A percentile compares a stretch with the other conserved stretches of the same genome.
These are phyloP conservation scores for Oreotrochilus melanogaster DNA, from an alignment of 2,113 vertebrate genomes.

Conservation along the genomic window DNA sequence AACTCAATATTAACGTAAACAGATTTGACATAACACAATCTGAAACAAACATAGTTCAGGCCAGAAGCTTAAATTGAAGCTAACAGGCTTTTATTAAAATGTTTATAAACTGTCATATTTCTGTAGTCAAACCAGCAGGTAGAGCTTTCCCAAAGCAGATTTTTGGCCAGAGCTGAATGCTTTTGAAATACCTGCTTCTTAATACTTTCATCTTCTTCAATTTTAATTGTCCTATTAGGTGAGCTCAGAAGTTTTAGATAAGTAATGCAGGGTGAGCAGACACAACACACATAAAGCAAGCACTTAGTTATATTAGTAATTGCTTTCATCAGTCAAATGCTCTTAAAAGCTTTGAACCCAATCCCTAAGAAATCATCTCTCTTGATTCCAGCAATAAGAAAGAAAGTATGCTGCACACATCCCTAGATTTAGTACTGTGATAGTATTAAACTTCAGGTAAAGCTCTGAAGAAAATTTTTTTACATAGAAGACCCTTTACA, in stretches of 20 bases:
- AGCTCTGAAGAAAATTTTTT: neutral
- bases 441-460: neutral
- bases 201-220: neutral
- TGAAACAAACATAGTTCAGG: neutral
- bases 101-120: neutral
- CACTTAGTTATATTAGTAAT: neutral
- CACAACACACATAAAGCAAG: neutral
- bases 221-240: neutral
- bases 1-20: no score
- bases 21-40: neutral
- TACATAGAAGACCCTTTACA: neutral
- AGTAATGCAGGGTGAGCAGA: neutral
- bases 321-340: neutral
- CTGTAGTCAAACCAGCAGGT: neutral
- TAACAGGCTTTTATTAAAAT: neutral
- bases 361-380: neutral
- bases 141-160: neutral
- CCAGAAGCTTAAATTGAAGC: neutral
- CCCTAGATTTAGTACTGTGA: neutral
- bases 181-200: neutral
- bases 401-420: rapidly evolving
- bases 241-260: neutral
- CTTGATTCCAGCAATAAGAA: neutral
- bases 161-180: neutral
- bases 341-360: neutral